Conservation (phyloP, 2,888 invertebrate genomes). For the Zootermopsis nevadensis region DNA sequence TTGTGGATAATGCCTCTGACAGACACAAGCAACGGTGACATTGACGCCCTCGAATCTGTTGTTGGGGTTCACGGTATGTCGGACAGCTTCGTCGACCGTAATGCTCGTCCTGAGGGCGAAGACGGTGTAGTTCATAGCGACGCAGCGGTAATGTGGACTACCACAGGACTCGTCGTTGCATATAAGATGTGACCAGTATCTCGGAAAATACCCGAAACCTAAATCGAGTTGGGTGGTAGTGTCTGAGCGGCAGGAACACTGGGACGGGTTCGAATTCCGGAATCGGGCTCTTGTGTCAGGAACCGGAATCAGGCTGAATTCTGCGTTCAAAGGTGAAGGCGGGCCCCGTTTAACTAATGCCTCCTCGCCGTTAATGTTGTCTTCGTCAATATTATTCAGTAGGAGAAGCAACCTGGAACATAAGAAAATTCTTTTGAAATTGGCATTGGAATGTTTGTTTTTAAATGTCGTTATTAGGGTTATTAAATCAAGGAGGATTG, state of each 20-base stretch:
- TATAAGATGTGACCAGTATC: neutral
- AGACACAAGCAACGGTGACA: constrained; percentile 62
- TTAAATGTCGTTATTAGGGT: too few relatives aligned
- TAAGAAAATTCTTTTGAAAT: too few relatives aligned
- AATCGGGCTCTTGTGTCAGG: neutral
- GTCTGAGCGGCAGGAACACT: neutral
- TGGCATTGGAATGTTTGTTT: too few relatives aligned
- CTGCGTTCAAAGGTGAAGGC: neutral
- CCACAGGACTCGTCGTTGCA: neutral
- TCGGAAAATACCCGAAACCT: neutral
- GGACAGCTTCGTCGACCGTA: neutral
- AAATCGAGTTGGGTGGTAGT: neutral
- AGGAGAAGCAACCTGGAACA: too few relatives aligned
- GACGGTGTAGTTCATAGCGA: neutral
- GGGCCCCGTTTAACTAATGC: neutral
- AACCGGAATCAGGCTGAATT: neutral
- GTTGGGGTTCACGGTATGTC: constrained; percentile 56
- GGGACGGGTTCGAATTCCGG: neutral
- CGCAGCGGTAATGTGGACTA: neutral
- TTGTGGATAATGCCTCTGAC: constrained; percentile 52
- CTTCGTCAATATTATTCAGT: too few relatives aligned
- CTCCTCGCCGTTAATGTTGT: neutral
- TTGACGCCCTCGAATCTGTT: constrained; percentile 60
- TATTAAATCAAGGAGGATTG: too few relatives aligned
- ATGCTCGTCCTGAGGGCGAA: neutral